Conservation (phyloP, 2,888 invertebrate genomes). For the Meiosimyza platycephala region DNA sequence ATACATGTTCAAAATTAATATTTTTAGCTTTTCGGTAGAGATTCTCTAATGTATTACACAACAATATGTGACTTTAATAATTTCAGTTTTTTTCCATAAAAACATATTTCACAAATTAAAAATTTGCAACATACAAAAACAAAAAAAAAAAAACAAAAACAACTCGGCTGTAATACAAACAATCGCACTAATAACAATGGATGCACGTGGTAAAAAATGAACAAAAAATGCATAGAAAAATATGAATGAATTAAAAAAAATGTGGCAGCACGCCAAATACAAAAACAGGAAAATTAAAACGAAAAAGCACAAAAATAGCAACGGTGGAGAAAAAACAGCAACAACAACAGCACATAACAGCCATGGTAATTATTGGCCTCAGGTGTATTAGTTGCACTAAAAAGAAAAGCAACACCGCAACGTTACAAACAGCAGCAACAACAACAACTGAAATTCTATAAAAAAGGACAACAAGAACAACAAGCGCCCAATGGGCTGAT, state of each 20-base stretch:
- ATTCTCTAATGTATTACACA: background rate
- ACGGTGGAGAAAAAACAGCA: background rate
- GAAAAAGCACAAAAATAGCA: conserved; percentile 5
- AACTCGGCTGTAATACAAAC: background rate
- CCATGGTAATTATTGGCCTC: conserved; percentile 44
- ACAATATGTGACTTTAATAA: background rate
- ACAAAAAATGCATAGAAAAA: too few relatives aligned
- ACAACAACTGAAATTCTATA: conserved; percentile 1
- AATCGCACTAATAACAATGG: conserved; percentile 2
- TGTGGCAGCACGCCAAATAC: conserved; percentile 30
- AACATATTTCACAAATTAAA: conserved; percentile 13
- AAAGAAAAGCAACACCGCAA: conserved; percentile 20
- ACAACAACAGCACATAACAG: background rate
- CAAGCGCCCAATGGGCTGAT: background rate
- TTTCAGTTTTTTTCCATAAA: background rate
- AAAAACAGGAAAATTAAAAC: conserved; percentile 42
- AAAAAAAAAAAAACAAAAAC: background rate
- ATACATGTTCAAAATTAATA: too few relatives aligned
- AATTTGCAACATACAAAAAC: background rate
- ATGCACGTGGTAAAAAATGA: too few relatives aligned
- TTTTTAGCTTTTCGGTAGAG: background rate
- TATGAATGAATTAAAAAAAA: background rate
- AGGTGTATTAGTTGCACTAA: conserved; percentile 41
- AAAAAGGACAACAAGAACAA: conserved; percentile 31
- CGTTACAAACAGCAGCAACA: background rate